A percentile compares a stretch with the other conserved stretches of the same genome.
Evolutionary conservation across 2,888 invertebrate genomes (phyloP).

Genomic region (Hoplodrina blanda): DNA sequence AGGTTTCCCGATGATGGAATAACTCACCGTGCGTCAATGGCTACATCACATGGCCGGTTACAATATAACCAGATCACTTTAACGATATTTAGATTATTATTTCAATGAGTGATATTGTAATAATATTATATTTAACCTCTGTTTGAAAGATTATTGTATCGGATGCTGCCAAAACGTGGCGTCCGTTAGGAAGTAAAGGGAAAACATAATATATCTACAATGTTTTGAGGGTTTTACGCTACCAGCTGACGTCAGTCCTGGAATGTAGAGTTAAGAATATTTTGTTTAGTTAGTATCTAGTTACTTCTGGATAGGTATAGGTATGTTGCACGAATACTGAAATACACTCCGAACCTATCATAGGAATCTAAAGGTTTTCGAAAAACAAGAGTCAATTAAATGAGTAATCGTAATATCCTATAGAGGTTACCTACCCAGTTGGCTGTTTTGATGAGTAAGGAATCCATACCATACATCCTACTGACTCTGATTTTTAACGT

Average conservation of each 20-base stretch:
- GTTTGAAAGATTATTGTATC: slow-evolving; percentile 79
- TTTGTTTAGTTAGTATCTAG: background rate
- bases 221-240: slow-evolving; percentile 72
- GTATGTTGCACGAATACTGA: too few relatives aligned
- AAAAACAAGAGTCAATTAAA: background rate
- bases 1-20: slow-evolving; percentile 52
- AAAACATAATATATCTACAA: slow-evolving; percentile 76
- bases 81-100: slow-evolving; percentile 68
- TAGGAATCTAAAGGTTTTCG: too few relatives aligned
- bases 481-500: background rate
- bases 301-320: too few relatives aligned
- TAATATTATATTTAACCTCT: slow-evolving; percentile 73
- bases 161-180: slow-evolving; percentile 85
- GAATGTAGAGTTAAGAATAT: slow-evolving; percentile 42
- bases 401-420: too few relatives aligned
- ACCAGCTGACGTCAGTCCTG: slow-evolving; percentile 64
- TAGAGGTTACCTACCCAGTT: background rate
- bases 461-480: background rate
- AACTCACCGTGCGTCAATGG: slow-evolving; percentile 62
- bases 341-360: background rate
- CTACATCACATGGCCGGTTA: slow-evolving; percentile 57
- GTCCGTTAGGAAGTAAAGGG: slow-evolving; percentile 72
- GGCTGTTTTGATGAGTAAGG: background rate
- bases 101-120: slow-evolving; percentile 65
- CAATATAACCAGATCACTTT: slow-evolving; percentile 58